phyloP scores from a whole-genome alignment of 2,888 invertebrate species.

The Muschampia plurimacula region DNA sequence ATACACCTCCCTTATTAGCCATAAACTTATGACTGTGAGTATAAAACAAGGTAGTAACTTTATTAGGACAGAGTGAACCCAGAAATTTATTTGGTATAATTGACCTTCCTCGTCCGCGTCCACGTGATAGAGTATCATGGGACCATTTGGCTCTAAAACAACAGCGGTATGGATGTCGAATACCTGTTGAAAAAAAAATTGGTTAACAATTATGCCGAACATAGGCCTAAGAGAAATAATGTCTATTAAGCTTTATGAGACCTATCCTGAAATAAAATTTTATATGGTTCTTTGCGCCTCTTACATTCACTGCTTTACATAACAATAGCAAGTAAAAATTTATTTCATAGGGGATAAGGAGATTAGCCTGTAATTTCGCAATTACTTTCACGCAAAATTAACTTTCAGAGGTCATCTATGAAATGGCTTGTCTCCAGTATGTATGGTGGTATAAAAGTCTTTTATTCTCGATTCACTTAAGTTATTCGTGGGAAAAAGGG shows the following conservation, averaged over 20 bases:
- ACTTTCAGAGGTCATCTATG: conserved; percentile 20
- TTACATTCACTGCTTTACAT: conserved; percentile 11
- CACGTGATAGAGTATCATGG: conserved; percentile 77
- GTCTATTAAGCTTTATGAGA: conserved; percentile 19
- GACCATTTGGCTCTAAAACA: conserved; percentile 80
- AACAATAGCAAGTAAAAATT: conserved; percentile 25
- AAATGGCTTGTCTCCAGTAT: conserved; percentile 18
- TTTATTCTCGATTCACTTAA: conserved; percentile 14
- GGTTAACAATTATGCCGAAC: conserved; percentile 5
- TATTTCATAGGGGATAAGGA: conserved; percentile 22
- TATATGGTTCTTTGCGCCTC: conserved; percentile 14
- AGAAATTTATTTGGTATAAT: conserved; percentile 90
- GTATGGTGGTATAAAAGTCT: conserved; percentile 12
- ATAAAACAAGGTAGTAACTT: conserved; percentile 93
- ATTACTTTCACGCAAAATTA: conserved; percentile 33
- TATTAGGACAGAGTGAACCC: conserved; percentile 92
- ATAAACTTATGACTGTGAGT: conserved; percentile 89
- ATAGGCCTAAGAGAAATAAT: neutral
- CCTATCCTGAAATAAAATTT: conserved; percentile 21
- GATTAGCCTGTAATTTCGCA: conserved; percentile 30
- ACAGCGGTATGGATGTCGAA: conserved; percentile 80
- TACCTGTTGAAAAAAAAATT: conserved; percentile 57
- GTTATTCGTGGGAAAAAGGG: conserved; percentile 15
- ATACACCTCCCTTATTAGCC: conserved; percentile 84
- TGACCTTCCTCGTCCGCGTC: conserved; percentile 86